A percentile compares a stretch with the other conserved stretches of the same genome.
These are phyloP conservation scores for Nasonovia ribisnigri DNA, from an alignment of 2,888 invertebrate genomes.

Conservation along the genomic window DNA sequence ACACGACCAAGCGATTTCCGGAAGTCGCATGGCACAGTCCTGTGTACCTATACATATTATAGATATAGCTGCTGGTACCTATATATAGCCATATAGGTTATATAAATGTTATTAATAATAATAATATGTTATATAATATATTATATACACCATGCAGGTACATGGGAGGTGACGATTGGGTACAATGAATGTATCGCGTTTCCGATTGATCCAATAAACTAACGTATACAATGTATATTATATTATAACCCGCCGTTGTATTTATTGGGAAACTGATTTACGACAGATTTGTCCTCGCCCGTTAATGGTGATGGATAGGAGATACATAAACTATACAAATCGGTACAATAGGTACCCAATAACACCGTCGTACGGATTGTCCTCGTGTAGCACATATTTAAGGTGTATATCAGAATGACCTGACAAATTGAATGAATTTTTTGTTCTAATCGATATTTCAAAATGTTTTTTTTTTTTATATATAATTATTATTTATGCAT, in stretches of 20 bases:
- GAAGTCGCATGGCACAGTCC: background rate
- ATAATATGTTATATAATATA: background rate
- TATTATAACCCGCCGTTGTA: background rate
- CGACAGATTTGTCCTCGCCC: background rate
- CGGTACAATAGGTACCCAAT: background rate
- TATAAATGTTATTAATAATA: background rate
- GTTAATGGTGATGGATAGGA: background rate
- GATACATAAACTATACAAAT: too few relatives aligned
- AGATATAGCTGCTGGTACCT: background rate
- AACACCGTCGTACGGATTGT: background rate
- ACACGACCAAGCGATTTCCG: conserved; percentile 6
- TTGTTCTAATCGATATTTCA: too few relatives aligned
- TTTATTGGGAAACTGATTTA: background rate
- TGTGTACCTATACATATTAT: background rate
- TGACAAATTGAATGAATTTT: too few relatives aligned
- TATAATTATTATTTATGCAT: too few relatives aligned
- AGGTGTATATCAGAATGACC: too few relatives aligned
- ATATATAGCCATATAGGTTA: background rate
- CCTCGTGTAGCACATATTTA: background rate
- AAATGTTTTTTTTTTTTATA: too few relatives aligned
- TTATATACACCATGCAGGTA: background rate
- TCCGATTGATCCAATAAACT: background rate
- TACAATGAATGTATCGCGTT: background rate
- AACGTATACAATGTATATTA: background rate
- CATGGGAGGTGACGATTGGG: background rate